Conservation (phyloP, 1,140 invertebrate genomes). For the Scaptodrosophila lebanonensis region DNA sequence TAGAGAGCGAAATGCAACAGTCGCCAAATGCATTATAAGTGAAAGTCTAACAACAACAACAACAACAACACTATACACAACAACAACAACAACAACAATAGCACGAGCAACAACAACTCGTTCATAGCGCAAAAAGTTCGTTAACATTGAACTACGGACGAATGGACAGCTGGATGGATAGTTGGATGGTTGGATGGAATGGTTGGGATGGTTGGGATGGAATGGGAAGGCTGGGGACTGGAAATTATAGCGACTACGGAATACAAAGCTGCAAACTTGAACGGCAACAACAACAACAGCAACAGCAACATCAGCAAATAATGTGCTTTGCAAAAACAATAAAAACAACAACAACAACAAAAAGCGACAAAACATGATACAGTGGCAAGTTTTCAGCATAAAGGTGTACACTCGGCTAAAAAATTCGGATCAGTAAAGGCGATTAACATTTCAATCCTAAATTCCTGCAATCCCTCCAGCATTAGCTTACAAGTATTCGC, state of each 20-base stretch:
- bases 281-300: conserved; percentile 15
- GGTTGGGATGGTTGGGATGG: neutral
- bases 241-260: too few relatives aligned
- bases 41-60: conserved; percentile 61
- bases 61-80: conserved; percentile 23
- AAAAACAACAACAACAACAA: conserved; percentile 28
- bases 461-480: too few relatives aligned
- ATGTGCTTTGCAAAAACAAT: conserved; percentile 17
- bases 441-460: too few relatives aligned
- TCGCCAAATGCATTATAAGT: conserved; percentile 71
- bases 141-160: conserved; percentile 77
- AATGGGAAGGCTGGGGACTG: too few relatives aligned
- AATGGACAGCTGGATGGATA: conserved; percentile 41
- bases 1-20: conserved; percentile 18
- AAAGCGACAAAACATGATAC: too few relatives aligned
- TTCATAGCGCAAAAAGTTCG: conserved; percentile 67
- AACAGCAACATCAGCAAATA: conserved; percentile 2
- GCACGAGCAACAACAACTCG: conserved; percentile 25
- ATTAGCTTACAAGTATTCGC: too few relatives aligned
- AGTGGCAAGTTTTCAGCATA: too few relatives aligned
- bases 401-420: too few relatives aligned
- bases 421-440: too few relatives aligned
- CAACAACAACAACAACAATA: neutral
- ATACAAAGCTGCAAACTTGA: neutral
- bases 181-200: conserved; percentile 12